Conservation (phyloP, 1,140 invertebrate genomes). For the Microplitis mediator region DNA sequence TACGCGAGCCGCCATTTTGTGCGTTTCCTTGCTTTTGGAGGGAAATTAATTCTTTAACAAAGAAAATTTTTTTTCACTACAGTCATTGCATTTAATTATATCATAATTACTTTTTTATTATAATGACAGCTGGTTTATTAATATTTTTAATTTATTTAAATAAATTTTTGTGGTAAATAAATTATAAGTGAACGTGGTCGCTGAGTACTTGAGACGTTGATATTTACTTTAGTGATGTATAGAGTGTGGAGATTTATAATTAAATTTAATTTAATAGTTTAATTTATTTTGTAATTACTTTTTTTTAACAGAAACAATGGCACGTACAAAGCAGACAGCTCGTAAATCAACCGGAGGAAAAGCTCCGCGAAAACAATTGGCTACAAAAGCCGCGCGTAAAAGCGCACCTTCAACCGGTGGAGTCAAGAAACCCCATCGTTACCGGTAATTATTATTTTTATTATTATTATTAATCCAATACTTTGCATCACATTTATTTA, state of each 20-base stretch:
- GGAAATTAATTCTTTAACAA: slow-evolving; percentile 43
- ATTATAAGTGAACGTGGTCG: too few relatives aligned
- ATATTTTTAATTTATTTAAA: too few relatives aligned
- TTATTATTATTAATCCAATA: slow-evolving; percentile 6
- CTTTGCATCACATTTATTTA: not conserved
- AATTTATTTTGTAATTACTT: not conserved
- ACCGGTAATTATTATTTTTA: slow-evolving; percentile 42
- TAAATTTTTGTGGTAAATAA: too few relatives aligned
- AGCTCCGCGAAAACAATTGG: slow-evolving; percentile 74
- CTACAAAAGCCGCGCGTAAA: slow-evolving; percentile 68
- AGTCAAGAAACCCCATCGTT: slow-evolving; percentile 67
- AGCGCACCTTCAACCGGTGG: slow-evolving; percentile 65
- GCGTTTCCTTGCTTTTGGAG: slow-evolving; percentile 57
- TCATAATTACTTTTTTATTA: not conserved
- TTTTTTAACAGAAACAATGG: slow-evolving; percentile 64
- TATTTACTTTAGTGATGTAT: too few relatives aligned
- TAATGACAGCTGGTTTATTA: too few relatives aligned
- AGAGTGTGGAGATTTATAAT: not conserved
- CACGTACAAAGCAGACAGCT: slow-evolving; percentile 86
- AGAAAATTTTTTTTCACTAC: not conserved
- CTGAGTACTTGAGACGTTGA: too few relatives aligned
- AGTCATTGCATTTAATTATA: not conserved
- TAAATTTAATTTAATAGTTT: slow-evolving; percentile 3
- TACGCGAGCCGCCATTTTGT: slow-evolving; percentile 53
- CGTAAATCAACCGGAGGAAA: slow-evolving; percentile 80